Evolutionary conservation across 2,797 vertebrate species (phyloP), one percentile per base, ranked within the genome.

Genomic region (Argentina silus): DNA sequence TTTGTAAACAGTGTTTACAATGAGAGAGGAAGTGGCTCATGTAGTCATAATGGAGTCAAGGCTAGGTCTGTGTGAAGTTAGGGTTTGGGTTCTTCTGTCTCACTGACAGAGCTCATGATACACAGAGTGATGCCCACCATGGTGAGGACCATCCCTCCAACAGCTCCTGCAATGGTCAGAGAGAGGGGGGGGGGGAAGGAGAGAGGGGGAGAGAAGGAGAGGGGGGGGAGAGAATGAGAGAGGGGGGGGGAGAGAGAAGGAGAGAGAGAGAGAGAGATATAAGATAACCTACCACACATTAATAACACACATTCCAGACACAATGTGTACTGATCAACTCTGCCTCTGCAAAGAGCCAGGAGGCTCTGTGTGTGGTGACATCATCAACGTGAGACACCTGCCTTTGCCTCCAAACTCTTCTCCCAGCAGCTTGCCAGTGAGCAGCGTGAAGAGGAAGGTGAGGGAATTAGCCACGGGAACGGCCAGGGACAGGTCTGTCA

Each of bases 391-490:
- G 48, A 66, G 44, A 65, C 1, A 93, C 96, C 94, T 88, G 98
- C 98, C 86, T 93, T 93, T 95, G 5, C 97, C 97, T 80, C 97
- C 97, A 0, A 96, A 86, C 60, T 97, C 94, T 87, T 99, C 98
- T 27, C 97, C 97, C 65, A 99, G 93, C 21, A 96, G 15, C 88
- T 88, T 96, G 7, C 98, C 98, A 0, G 96, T 96, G 55, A 96
- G 86, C 79, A 98, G 23, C 0, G 96, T 98, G 86, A 95, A 96
- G 3, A 98, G 50, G 76, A 99, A 90, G 70, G 96, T 96, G 84
- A 99, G 93, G 15, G 97, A 97, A 88, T 98, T 99, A 70, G 96
- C 95, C 77, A 97, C 93, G 0, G 97, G 97, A 6, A 99, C 97
- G 1, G 96, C 97, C 64, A 99, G 80, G 0, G 97, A 97, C 78